phyloP scores from a whole-genome alignment of 2,888 invertebrate genomes.

The Drosophila anomelani region DNA sequence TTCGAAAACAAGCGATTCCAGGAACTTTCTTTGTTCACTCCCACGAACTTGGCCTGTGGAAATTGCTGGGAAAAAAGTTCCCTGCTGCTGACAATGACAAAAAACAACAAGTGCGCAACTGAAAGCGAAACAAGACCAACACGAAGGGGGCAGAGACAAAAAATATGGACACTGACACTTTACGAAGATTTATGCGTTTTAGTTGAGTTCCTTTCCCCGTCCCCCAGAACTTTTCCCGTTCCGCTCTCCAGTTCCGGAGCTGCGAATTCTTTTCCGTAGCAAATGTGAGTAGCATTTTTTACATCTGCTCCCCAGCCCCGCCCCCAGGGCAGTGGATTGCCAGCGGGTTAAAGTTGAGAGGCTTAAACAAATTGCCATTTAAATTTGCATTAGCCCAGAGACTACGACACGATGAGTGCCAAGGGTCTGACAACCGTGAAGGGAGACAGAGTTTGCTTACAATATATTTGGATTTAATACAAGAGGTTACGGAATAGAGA shows the following conservation, averaged over 20 bases:
- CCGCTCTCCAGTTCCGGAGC: conserved; percentile 28
- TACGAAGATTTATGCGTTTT: conserved; percentile 79
- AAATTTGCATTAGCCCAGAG: conserved; percentile 57
- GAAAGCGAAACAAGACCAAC: conserved; percentile 39
- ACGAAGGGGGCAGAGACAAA: conserved; percentile 37
- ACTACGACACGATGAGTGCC: conserved; percentile 31
- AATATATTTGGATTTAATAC: conserved; percentile 23
- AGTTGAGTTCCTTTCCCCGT: conserved; percentile 60
- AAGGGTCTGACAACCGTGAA: conserved; percentile 33
- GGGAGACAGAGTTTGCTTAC: conserved; percentile 4
- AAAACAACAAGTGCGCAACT: conserved; percentile 51
- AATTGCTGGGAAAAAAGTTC: conserved; percentile 34
- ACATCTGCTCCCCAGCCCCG: conserved; percentile 41
- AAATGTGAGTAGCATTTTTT: conserved; percentile 55
- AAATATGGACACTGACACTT: conserved; percentile 78
- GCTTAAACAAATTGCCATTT: conserved; percentile 56
- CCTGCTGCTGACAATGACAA: conserved; percentile 69
- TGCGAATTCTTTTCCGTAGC: conserved; percentile 49
- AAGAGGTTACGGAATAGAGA: conserved; percentile 1
- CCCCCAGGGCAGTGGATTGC: conserved; percentile 39
- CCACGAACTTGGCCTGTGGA: conserved; percentile 11
- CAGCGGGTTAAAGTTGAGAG: conserved; percentile 38
- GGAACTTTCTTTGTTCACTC: neutral
- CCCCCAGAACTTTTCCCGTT: conserved; percentile 31
- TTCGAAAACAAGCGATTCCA: neutral